Percentiles rank a stretch among this genome's conserved stretches.
Conservation (phyloP, 2,888 invertebrate species). For the Calameuta idolon region DNA sequence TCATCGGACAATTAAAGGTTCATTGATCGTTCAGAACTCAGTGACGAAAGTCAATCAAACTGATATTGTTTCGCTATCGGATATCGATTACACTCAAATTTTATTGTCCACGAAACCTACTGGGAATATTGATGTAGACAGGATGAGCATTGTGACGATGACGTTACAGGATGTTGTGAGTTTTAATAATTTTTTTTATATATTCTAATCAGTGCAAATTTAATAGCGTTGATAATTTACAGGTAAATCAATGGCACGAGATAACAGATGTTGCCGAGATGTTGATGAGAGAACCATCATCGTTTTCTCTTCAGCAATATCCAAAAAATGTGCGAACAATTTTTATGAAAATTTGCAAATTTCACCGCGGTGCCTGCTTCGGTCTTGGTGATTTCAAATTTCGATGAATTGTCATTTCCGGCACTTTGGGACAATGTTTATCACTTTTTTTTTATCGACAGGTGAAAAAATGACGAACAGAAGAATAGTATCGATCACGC, state of each 20-base stretch:
- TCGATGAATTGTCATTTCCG: background rate
- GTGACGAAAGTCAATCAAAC: background rate
- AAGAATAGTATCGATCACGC: constrained; percentile 75
- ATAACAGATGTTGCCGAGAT: constrained; percentile 56
- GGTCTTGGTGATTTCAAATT: constrained; percentile 69
- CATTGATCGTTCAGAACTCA: background rate
- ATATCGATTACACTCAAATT: constrained; percentile 27
- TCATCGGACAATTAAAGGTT: background rate
- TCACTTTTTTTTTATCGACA: constrained; percentile 24
- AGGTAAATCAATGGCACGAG: constrained; percentile 61
- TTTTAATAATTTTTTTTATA: constrained; percentile 12
- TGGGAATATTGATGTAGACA: constrained; percentile 41
- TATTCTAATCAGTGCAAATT: background rate
- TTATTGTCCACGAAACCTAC: constrained; percentile 25
- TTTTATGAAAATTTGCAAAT: constrained; percentile 71
- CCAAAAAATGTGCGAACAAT: constrained; percentile 55
- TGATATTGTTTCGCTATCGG: background rate
- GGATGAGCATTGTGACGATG: constrained; percentile 52
- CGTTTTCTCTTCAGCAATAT: constrained; percentile 42
- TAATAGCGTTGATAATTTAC: background rate
- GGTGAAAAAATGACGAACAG: constrained; percentile 77
- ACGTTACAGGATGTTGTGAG: constrained; percentile 57
- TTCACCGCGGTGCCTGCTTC: constrained; percentile 74
- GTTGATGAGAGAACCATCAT: constrained; percentile 55
- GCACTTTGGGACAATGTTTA: background rate